phyloP scores from a whole-genome alignment of 2,113 vertebrate genomes.

The Sterrhoptilus dennistouni region DNA sequence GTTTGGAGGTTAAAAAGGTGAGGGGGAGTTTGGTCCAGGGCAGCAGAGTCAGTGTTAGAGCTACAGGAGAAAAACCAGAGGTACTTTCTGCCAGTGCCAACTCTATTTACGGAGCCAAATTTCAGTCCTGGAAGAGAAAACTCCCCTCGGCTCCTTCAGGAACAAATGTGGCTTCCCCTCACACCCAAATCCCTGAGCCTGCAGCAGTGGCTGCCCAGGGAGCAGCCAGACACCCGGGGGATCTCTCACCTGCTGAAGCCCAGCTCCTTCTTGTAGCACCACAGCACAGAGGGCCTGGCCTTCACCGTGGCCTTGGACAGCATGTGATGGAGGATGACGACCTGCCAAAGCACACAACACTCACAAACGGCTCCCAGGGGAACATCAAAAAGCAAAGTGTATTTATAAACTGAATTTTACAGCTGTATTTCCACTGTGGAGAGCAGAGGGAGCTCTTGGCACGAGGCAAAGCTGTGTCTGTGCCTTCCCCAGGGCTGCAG shows the following conservation, averaged over 20 bases:
- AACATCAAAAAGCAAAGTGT: fast-evolving
- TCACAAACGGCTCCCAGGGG: not conserved
- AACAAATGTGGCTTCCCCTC: not conserved
- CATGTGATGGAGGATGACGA: conserved; percentile 98
- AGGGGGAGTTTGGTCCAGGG: not conserved
- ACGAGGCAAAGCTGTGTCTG: fast-evolving
- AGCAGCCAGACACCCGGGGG: not conserved
- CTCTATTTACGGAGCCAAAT: fast-evolving
- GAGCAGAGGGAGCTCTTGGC: not conserved
- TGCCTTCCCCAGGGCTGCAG: not conserved
- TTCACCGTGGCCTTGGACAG: conserved; percentile 91
- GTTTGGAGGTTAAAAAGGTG: not conserved
- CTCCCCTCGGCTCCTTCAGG: not conserved
- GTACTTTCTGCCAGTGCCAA: fast-evolving
- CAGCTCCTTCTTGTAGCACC: conserved; percentile 98
- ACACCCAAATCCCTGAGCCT: fast-evolving
- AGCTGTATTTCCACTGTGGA: fast-evolving
- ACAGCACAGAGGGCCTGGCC: conserved; percentile 92
- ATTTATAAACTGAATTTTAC: fast-evolving
- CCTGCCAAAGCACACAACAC: conserved; percentile 73
- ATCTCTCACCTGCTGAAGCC: conserved; percentile 92
- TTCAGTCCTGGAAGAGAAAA: not conserved
- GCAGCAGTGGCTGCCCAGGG: not conserved
- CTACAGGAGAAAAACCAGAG: not conserved
- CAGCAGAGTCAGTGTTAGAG: not conserved